These are phyloP conservation scores for Odontomachus brunneus DNA, from an alignment of 1,140 invertebrate genomes.

Conservation along the genomic window DNA sequence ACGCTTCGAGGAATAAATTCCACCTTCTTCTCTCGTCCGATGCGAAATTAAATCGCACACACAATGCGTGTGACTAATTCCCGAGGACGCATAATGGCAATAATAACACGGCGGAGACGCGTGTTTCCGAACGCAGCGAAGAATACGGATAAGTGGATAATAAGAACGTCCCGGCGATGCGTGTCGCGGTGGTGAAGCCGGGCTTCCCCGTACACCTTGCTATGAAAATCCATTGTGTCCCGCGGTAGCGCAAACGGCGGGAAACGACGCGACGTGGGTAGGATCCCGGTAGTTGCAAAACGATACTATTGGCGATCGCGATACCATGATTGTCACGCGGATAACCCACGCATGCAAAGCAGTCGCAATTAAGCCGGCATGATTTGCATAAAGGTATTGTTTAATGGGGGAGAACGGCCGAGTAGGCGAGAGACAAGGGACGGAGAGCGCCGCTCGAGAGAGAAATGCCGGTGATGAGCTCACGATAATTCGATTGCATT, in stretches of 20 bases:
- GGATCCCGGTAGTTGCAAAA: constrained; percentile 35
- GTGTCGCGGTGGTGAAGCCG: constrained; percentile 3
- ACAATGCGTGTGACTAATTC: constrained; percentile 50
- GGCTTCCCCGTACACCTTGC: constrained; percentile 7
- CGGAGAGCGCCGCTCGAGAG: neutral
- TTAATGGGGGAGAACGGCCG: constrained; percentile 66
- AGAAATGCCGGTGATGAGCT: constrained; percentile 66
- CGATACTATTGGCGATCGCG: constrained; percentile 69
- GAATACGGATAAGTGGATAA: constrained; percentile 41
- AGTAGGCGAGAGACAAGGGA: constrained; percentile 48
- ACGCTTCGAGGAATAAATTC: constrained; percentile 28
- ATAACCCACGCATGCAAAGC: constrained; percentile 76
- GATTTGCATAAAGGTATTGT: constrained; percentile 78
- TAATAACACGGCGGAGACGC: constrained; percentile 18
- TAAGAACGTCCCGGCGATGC: constrained; percentile 29
- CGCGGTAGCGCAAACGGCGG: constrained; percentile 40
- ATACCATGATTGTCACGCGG: constrained; percentile 74
- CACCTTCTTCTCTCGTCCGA: neutral
- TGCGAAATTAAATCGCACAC: constrained; percentile 51
- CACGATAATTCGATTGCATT: constrained; percentile 76
- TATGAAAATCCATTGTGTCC: neutral
- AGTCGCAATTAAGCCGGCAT: constrained; percentile 75
- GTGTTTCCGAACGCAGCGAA: constrained; percentile 16
- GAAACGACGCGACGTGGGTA: constrained; percentile 50
- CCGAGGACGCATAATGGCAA: constrained; percentile 39